These are phyloP conservation scores for Scrobipalpa costella DNA, from an alignment of 2,888 invertebrate genomes.

Conservation along the genomic window DNA sequence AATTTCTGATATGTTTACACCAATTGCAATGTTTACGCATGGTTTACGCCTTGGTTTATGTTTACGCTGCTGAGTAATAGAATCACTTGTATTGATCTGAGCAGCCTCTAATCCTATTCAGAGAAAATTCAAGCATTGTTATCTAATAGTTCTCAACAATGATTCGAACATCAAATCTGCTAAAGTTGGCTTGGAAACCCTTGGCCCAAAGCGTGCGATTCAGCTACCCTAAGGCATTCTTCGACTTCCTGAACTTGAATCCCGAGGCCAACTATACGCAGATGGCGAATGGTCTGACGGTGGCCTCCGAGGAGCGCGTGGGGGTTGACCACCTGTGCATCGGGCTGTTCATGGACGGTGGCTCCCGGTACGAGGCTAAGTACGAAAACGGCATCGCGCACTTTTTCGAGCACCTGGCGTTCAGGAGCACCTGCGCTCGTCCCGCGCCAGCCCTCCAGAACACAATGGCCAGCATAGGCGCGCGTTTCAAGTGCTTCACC, in stretches of 20 bases:
- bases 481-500: conserved; percentile 97
- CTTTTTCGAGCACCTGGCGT: conserved; percentile 69
- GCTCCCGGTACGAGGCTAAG: conserved; percentile 58
- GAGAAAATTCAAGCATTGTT: no score
- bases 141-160: neutral
- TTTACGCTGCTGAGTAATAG: no score
- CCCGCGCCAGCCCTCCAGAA: conserved; percentile 92
- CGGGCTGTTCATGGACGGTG: conserved; percentile 60
- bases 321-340: conserved; percentile 44
- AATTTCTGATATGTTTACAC: no score
- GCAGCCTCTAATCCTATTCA: no score
- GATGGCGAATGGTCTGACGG: conserved; percentile 90
- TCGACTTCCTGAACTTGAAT: conserved; percentile 79
- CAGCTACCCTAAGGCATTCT: neutral
- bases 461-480: conserved; percentile 96
- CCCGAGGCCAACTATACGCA: conserved; percentile 90
- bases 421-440: conserved; percentile 85
- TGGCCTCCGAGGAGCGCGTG: conserved; percentile 88
- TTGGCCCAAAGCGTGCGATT: conserved; percentile 6
- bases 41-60: no score
- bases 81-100: no score
- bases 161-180: neutral
- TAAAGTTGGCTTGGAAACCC: conserved; percentile 5
- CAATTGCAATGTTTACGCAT: no score
- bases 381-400: conserved; percentile 64